phyloP scores from a whole-genome alignment of 2,113 vertebrate species.

The zebrafish (Danio rerio) region DNA sequence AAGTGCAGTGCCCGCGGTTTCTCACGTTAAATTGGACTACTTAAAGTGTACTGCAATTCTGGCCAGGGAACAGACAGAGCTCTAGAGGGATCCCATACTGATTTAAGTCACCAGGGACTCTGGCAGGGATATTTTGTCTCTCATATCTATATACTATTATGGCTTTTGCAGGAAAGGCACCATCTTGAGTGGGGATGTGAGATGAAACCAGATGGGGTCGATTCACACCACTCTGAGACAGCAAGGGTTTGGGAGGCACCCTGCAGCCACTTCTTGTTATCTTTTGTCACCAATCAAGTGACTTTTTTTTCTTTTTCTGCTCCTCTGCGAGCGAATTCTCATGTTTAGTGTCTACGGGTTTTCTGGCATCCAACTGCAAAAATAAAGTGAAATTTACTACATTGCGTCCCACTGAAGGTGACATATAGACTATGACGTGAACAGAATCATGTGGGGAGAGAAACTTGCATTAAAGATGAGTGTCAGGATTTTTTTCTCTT shows the following conservation, averaged over 20 bases:
- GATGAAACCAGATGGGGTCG: constrained; percentile 81
- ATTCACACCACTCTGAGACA: constrained; percentile 82
- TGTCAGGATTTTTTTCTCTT: neutral
- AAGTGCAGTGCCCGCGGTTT: constrained; percentile 57
- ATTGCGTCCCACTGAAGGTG: constrained; percentile 46
- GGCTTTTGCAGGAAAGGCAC: constrained; percentile 62
- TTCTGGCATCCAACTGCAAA: constrained; percentile 50
- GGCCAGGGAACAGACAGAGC: constrained; percentile 55
- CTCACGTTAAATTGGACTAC: constrained; percentile 69
- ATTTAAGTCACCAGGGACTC: constrained; percentile 65
- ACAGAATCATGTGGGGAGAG: neutral
- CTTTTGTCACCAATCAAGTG: constrained; percentile 84
- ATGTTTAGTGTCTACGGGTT: constrained; percentile 58
- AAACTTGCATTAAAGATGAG: neutral
- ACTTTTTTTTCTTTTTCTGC: constrained; percentile 64
- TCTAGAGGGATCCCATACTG: constrained; percentile 64
- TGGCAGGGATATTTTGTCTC: constrained; percentile 58
- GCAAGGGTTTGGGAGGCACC: constrained; percentile 78
- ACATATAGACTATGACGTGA: constrained; percentile 49
- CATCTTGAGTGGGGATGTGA: constrained; percentile 73
- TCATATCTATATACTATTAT: constrained; percentile 62
- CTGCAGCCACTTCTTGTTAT: constrained; percentile 84
- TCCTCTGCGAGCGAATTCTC: constrained; percentile 56
- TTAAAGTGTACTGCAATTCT: constrained; percentile 59
- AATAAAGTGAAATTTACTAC: constrained; percentile 40